Evolutionary conservation across 2,888 invertebrate species (phyloP), one percentile per base, ranked within the genome.

Genomic region (Beris morrisii): DNA sequence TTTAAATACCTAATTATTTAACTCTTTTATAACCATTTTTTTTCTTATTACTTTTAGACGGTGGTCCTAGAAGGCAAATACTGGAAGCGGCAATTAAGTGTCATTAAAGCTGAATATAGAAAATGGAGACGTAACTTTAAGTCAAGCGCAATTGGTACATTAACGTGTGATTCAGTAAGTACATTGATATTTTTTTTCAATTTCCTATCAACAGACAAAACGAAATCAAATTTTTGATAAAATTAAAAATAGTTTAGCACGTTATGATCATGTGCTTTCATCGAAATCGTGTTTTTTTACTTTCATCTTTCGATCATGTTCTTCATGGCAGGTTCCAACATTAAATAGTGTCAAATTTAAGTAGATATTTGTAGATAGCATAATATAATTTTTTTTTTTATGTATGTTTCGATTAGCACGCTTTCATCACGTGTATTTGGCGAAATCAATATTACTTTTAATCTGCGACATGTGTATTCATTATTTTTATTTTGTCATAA

Each of bases 51-150:
- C 3, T 77, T 82, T 74, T 81, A 97, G 97, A 95, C 97, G 75
- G 93, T 95, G 69, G 95, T 98, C 72, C 84, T 99, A 78, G 98
- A 99, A 84, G 99, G 98, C 67, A 99, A 98, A 85, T 99, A 99
- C 83, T 99, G 99, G 98, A 99, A 99, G 84, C 85, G 98, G 75
- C 91, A 95, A 82, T 86, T 96, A 72, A 93, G 95, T 73, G 97
- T 97, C 52, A 96, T 98, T 59, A 95, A 95, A 76, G 96, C 97
- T 69, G 98, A 99, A 84, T 99, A 99, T 85, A 96, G 97, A 85
- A 95, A 96, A 89, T 99, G 98, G 98, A 89, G 98, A 71, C 89
- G 77, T 73, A 78, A 80, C 74, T 80, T 75, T 73, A 79, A 78
- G 77, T 91, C 92, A 84, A 88, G 89, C 77, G 92, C 91, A 70